Evolutionary conservation across 2,888 invertebrate genomes (phyloP).

Genomic region (Agrotis exclamationis): DNA sequence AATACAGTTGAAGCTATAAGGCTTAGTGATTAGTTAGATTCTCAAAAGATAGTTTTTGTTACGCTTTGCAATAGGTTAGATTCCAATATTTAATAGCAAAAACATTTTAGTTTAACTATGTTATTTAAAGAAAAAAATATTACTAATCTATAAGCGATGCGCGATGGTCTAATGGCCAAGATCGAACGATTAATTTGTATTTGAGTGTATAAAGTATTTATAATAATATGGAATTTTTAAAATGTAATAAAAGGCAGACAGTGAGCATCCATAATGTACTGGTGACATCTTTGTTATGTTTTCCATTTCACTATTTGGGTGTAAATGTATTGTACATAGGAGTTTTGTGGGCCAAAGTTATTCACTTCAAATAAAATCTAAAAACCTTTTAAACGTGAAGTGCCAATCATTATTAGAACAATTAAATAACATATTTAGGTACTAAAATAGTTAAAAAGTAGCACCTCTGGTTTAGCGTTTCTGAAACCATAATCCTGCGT

Average conservation of each 20-base stretch:
- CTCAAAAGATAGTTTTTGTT: constrained; percentile 84
- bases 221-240: constrained; percentile 76
- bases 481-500: too few relatives aligned
- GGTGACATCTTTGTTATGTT: constrained; percentile 72
- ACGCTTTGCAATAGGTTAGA: constrained; percentile 85
- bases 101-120: constrained; percentile 78
- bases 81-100: constrained; percentile 79
- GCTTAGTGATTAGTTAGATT: constrained; percentile 88
- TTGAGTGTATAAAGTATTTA: constrained; percentile 78
- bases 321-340: constrained; percentile 52
- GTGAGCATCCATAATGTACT: constrained; percentile 72
- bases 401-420: too few relatives aligned
- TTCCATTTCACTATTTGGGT: constrained; percentile 68
- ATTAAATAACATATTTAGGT: too few relatives aligned
- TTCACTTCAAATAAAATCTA: too few relatives aligned
- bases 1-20: constrained; percentile 76
- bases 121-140: constrained; percentile 69
- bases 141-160: constrained; percentile 67
- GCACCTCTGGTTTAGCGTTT: too few relatives aligned
- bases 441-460: too few relatives aligned
- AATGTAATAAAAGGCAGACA: constrained; percentile 76
- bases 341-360: constrained; percentile 39
- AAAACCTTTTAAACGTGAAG: too few relatives aligned
- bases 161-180: constrained; percentile 64
- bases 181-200: constrained; percentile 75